These are phyloP conservation scores for Bovichtus variegatus DNA, from an alignment of 2,797 vertebrate genomes.

Conservation along the genomic window DNA sequence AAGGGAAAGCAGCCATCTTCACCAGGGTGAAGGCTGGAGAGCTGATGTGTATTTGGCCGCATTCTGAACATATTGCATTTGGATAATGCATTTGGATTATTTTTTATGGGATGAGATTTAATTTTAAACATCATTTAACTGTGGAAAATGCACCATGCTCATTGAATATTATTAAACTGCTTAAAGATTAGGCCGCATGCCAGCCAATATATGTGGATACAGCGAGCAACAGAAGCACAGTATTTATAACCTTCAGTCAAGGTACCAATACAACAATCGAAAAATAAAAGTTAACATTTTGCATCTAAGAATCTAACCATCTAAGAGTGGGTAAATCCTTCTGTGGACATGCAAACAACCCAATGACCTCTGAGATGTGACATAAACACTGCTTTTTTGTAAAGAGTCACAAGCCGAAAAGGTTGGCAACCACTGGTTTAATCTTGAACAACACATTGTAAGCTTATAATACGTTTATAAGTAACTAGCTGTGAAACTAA, in stretches of 20 bases:
- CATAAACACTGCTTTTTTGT: not conserved
- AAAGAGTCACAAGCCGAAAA: not conserved
- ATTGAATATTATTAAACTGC: slow-evolving; percentile 34
- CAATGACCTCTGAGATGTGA: not conserved
- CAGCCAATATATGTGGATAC: not conserved
- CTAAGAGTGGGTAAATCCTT: not conserved
- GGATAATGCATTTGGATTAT: slow-evolving; percentile 43
- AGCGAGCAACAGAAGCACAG: not conserved
- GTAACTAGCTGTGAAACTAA: not conserved
- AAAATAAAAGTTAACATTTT: not conserved
- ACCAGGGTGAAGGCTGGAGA: slow-evolving; percentile 46
- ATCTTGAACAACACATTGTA: not conserved
- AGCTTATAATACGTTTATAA: too few relatives aligned
- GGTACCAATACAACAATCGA: not conserved
- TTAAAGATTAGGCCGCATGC: not conserved
- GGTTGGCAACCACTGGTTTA: not conserved
- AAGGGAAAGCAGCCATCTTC: slow-evolving; percentile 70
- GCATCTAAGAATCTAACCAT: not conserved
- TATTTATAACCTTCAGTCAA: not conserved
- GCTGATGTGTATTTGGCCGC: slow-evolving; percentile 55
- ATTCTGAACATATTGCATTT: slow-evolving; percentile 45
- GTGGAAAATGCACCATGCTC: not conserved
- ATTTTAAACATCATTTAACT: slow-evolving; percentile 27
- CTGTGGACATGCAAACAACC: not conserved
- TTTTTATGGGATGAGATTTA: slow-evolving; percentile 20